Percentiles rank a stretch among this genome's conserved stretches.
phyloP scores from a whole-genome alignment of 2,113 vertebrate genomes.

The Misgurnus anguillicaudatus region DNA sequence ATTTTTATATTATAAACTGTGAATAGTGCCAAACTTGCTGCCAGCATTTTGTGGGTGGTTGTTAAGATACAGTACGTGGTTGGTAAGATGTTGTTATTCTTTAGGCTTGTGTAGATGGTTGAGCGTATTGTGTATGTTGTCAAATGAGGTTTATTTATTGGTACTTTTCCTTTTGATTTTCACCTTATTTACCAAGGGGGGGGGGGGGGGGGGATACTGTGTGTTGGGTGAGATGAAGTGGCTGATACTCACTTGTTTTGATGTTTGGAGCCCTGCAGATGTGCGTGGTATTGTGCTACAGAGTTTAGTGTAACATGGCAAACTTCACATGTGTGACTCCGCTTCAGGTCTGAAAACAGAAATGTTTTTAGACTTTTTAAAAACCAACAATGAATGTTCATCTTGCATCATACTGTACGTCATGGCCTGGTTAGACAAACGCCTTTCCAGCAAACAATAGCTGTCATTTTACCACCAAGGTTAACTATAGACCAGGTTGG shows the following conservation, averaged over 20 bases:
- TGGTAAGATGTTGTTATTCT: no score
- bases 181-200: no score
- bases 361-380: background rate
- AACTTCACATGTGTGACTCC: conserved; percentile 58
- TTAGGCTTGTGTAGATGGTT: no score
- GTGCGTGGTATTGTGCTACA: conserved; percentile 63
- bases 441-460: background rate
- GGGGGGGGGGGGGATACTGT: background rate
- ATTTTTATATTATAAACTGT: no score
- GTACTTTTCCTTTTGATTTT: no score
- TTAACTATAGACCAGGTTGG: no score
- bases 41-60: no score
- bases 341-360: conserved; percentile 54
- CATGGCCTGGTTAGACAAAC: background rate
- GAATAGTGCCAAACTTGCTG: no score
- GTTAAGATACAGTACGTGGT: no score
- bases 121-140: no score
- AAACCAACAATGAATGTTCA: background rate
- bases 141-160: no score
- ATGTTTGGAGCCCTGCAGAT: conserved; percentile 64
- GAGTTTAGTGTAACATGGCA: conserved; percentile 64
- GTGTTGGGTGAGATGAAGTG: background rate
- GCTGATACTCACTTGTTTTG: conserved; percentile 58
- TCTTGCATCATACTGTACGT: background rate
- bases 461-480: no score